Conservation (phyloP, 1,140 invertebrate species). For the Drosophila equinoxialis region DNA sequence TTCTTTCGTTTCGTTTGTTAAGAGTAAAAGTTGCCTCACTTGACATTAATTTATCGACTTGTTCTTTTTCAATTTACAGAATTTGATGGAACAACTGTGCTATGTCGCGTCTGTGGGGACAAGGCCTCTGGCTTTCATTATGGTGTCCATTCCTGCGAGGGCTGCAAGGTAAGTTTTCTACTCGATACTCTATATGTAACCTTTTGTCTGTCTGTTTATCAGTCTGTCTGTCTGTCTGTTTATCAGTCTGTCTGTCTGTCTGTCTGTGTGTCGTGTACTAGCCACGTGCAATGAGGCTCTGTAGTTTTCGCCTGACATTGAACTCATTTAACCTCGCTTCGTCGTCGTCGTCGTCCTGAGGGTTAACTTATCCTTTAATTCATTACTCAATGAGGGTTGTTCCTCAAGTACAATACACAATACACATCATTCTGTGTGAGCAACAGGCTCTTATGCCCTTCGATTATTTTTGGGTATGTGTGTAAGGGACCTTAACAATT, state of each 20-base stretch:
- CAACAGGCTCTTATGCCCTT: slow-evolving; percentile 30
- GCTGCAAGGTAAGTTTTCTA: slow-evolving; percentile 96
- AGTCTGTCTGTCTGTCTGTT: neutral
- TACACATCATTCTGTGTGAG: neutral
- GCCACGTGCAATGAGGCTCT: slow-evolving; percentile 35
- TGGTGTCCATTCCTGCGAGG: slow-evolving; percentile 99
- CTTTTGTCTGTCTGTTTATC: neutral
- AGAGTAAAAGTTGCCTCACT: slow-evolving; percentile 60
- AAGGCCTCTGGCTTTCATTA: slow-evolving; percentile 99
- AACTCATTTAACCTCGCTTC: slow-evolving; percentile 66
- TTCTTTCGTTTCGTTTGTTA: slow-evolving; percentile 3
- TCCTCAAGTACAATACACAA: neutral
- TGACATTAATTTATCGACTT: neutral
- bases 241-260: neutral
- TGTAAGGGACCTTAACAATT: slow-evolving; percentile 16
- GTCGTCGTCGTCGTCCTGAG: slow-evolving; percentile 6
- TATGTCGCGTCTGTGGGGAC: slow-evolving; percentile 99
- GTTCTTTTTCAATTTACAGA: slow-evolving; percentile 87
- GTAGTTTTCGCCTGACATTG: slow-evolving; percentile 60
- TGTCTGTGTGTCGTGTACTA: slow-evolving; percentile 15
- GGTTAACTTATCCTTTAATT: slow-evolving; percentile 25
- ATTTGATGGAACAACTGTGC: slow-evolving; percentile 98
- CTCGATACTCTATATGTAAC: neutral
- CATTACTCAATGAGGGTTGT: slow-evolving; percentile 14
- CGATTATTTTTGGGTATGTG: slow-evolving; percentile 14